Evolutionary conservation across 23 tunicate genomes (phyloP), one percentile per base, ranked within the genome.

Genomic region (Pegea sp.): DNA sequence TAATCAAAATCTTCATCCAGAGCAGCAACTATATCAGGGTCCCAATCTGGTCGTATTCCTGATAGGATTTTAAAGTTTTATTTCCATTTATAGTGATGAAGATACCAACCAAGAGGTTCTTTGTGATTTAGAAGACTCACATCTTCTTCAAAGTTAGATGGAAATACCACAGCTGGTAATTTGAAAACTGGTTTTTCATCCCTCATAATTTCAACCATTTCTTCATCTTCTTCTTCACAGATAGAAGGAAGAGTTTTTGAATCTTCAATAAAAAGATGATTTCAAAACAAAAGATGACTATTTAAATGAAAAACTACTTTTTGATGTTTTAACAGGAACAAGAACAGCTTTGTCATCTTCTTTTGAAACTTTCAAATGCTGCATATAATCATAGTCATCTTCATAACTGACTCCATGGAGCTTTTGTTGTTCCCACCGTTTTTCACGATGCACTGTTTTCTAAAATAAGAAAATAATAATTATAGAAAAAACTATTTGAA

Each of bases 321-420:
- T n/a, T n/a, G n/a, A n/a, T 56, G 61, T 21, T 0, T 1, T 22
- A 29, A 52, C 63, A 23, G 93, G 93, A 5, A 80, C 68, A 34
- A 80, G 66, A 29, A 80, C 62, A 13, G 93, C 65, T 24, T 42
- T 50, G 5, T 80, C 54, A 1, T 52, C 0, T 29, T 65, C 29
- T 33, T 46, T 23, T 4, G 93, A 31, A 8, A 19, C 59, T 49
- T 56, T 42, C 22, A 80, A 46, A 80, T 80, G 93, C 56, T 80
- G 93, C 69, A 80, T 44, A 49, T 80, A 80, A 49, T 80, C 74
- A 57, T 80, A 80, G 49, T 80, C 93, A 71, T 80, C 93, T 30
- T 80, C 93, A 59, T 53, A 80, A 3, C 60, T 75, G 20, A 80
- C 62, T 8, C 93, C 93, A 56, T 33, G 66, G 0, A 33, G 60